A percentile compares a stretch with the other conserved stretches of the same genome.
These are phyloP conservation scores for Capitulum mitella DNA, from an alignment of 2,888 invertebrate species.

Conservation along the genomic window DNA sequence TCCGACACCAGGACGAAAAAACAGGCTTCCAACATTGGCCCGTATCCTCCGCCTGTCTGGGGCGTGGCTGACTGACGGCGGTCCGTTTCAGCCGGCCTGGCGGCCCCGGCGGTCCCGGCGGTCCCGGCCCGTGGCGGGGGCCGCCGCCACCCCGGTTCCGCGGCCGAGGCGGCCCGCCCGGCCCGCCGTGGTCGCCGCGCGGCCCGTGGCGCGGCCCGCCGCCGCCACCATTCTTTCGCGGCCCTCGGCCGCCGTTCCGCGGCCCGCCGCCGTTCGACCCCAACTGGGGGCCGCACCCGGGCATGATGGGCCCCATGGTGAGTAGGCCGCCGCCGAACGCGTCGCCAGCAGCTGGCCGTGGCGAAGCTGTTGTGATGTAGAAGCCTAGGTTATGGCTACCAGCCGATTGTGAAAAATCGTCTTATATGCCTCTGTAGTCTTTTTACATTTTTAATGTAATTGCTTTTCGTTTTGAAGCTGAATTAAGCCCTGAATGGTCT, in stretches of 20 bases:
- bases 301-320: constrained; percentile 47
- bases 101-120: constrained; percentile 37
- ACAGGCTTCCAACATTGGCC: too few species aligned
- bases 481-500: too few species aligned
- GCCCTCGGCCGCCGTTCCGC: constrained; percentile 47
- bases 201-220: constrained; percentile 34
- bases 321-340: constrained; percentile 28
- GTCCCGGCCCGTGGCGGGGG: constrained; percentile 35
- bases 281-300: constrained; percentile 62
- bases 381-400: too few species aligned
- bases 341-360: constrained; percentile 33
- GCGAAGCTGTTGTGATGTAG: too few species aligned
- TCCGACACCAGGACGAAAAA: too few species aligned
- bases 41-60: too few species aligned
- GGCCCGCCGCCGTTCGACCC: constrained; percentile 55
- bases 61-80: too few species aligned
- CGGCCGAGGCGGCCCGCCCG: constrained; percentile 32
- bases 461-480: too few species aligned
- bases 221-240: constrained; percentile 35
- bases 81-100: constrained; percentile 30
- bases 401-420: too few species aligned
- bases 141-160: constrained; percentile 34
- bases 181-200: constrained; percentile 34
- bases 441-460: too few species aligned
- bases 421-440: too few species aligned